These are phyloP conservation scores for Sternotherus odoratus DNA, from an alignment of 2,797 vertebrate genomes.

Conservation along the genomic window DNA sequence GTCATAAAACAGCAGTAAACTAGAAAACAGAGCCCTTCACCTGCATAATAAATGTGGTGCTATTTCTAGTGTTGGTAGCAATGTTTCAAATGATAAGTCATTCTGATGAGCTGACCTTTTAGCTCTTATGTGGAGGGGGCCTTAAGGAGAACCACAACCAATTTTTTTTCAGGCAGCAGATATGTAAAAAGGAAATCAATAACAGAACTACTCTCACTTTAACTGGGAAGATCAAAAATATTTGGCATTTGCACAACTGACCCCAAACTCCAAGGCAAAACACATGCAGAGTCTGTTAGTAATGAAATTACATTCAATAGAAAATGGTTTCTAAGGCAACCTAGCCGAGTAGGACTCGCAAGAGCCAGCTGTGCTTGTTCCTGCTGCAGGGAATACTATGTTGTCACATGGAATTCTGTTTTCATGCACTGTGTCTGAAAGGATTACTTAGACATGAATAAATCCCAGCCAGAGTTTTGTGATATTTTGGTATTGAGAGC, in stretches of 20 bases:
- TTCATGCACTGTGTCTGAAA: constrained; percentile 59
- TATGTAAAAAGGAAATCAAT: constrained; percentile 19
- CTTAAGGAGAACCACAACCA: neutral
- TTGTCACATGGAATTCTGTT: constrained; percentile 70
- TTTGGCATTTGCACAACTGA: constrained; percentile 60
- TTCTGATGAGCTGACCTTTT: neutral
- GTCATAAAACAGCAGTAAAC: neutral
- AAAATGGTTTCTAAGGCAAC: constrained; percentile 73
- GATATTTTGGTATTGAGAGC: constrained; percentile 17
- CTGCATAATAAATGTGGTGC: neutral
- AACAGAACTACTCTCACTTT: neutral
- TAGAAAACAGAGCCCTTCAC: neutral
- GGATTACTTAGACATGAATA: constrained; percentile 67
- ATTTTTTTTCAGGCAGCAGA: neutral
- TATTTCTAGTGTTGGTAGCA: neutral
- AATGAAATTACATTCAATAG: constrained; percentile 63
- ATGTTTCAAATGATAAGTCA: neutral
- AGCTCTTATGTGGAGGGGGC: neutral
- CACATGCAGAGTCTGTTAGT: constrained; percentile 52
- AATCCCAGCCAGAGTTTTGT: constrained; percentile 53
- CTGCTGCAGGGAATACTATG: constrained; percentile 51
- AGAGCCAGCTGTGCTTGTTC: constrained; percentile 48
- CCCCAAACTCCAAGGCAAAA: constrained; percentile 48
- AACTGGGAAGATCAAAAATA: constrained; percentile 44
- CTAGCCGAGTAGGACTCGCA: constrained; percentile 23